Evolutionary conservation across 2,888 invertebrate genomes (phyloP), one percentile per base, ranked within the genome.

Genomic region (Pseudeuparius sepicola): DNA sequence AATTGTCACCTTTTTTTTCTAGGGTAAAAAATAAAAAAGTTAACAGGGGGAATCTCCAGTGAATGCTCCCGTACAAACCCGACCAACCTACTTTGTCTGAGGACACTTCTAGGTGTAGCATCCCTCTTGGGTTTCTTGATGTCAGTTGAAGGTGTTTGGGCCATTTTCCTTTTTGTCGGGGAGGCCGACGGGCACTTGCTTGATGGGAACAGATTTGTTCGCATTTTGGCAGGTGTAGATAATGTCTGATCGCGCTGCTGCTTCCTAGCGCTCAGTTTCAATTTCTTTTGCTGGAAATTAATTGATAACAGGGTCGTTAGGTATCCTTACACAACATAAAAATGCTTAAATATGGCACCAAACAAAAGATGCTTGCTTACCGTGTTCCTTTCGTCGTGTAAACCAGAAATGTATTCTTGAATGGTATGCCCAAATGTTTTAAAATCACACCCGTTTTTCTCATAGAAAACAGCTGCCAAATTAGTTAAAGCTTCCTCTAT

Each of bases 401-500:
- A 70, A 2, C 69, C 65, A 11, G 67, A 60, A 47, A 85, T 75
- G 6, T 71, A 60, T 27, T 76, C 71, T 3, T 71, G 53, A 2
- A 83, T 62, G 4, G 75, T 67, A 37, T 70, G 64, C 1, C 83
- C 85, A 41, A 74, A 66, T 1, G 78, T 67, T 1, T 68, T 65
- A 50, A 85, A 84, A 0, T 61, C 57, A 7, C 55, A 60, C 0
- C 71, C 70, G 17, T 70, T 66, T 53, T 76, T 72, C 46, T 71
- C 78, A 1, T 67, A 61, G 0, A 60, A 52, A 12, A 34, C 34
- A 3, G 39, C 18, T 3, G 73, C 71, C 31, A 78, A 47, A 0
- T 67, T 63, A 2, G 63, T 62, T 1, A 86, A 63, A 51, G 77
- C 71, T 1, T 67, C 68, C 57, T 85, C 84, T 24, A 85, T 72